phyloP scores from a whole-genome alignment of 2,797 vertebrate species.

The Menidia menidia region DNA sequence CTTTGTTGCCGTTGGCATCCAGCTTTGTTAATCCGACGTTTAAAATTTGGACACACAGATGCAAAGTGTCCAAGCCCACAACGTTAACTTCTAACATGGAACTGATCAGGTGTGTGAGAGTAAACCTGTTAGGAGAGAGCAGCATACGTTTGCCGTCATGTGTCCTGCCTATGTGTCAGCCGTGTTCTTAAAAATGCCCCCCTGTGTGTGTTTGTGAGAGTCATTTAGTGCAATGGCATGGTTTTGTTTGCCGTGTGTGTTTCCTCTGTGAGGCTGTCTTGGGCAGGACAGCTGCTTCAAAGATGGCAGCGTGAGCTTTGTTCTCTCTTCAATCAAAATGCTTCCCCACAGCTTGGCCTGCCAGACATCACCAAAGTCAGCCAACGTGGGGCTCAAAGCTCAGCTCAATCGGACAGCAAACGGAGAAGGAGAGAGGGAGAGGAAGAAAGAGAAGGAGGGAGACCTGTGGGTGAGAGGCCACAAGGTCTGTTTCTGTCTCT shows the following conservation, averaged over 20 bases:
- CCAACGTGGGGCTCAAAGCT: slow-evolving; percentile 61
- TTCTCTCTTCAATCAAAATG: slow-evolving; percentile 75
- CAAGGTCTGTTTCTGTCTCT: slow-evolving; percentile 75
- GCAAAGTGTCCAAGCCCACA: too few relatives aligned
- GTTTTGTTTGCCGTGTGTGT: slow-evolving; percentile 31
- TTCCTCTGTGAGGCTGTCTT: slow-evolving; percentile 44
- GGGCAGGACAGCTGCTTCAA: slow-evolving; percentile 70
- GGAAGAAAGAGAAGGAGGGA: slow-evolving; percentile 32
- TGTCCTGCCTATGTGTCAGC: slow-evolving; percentile 45
- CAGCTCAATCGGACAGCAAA: slow-evolving; percentile 38
- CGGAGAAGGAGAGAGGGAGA: slow-evolving; percentile 15
- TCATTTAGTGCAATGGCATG: slow-evolving; percentile 1
- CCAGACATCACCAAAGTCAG: slow-evolving; percentile 71
- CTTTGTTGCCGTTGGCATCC: too few relatives aligned
- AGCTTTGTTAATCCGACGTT: too few relatives aligned
- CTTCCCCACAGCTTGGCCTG: slow-evolving; percentile 67
- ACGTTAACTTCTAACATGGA: slow-evolving; percentile 14
- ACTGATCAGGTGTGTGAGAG: slow-evolving; percentile 7
- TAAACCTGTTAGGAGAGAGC: slow-evolving; percentile 5
- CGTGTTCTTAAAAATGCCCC: slow-evolving; percentile 4
- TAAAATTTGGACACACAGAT: too few relatives aligned
- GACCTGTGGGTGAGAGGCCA: slow-evolving; percentile 74
- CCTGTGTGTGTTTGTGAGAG: background rate
- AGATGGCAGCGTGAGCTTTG: slow-evolving; percentile 70
- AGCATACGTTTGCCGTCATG: slow-evolving; percentile 17